Conservation (phyloP, 2,113 vertebrate species). For the Brachypodius melanocephalos region DNA sequence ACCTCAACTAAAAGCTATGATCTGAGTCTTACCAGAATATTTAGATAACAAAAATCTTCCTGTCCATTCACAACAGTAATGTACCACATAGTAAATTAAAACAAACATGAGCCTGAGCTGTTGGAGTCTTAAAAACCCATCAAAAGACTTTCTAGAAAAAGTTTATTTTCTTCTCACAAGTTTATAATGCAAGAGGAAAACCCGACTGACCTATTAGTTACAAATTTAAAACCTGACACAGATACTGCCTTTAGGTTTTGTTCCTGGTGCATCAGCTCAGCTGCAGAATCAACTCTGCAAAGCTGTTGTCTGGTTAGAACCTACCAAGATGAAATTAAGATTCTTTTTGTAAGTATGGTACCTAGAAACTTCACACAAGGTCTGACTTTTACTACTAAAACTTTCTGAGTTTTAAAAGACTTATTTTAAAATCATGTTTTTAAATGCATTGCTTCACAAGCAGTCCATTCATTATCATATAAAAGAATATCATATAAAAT, state of each 20-base stretch:
- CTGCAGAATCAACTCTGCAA: neutral
- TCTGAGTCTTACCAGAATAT: constrained; percentile 4
- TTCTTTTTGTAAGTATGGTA: neutral
- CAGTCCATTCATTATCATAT: neutral
- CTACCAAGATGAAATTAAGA: neutral
- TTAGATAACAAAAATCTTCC: neutral
- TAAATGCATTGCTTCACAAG: neutral
- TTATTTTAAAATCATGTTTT: neutral
- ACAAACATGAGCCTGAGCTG: neutral
- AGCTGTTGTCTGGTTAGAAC: neutral
- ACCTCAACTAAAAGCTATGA: constrained; percentile 15
- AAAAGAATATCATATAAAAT: neutral
- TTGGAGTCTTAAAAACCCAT: neutral
- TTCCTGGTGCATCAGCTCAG: neutral
- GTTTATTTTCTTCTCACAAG: neutral
- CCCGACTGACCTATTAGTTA: neutral
- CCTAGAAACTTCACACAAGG: neutral
- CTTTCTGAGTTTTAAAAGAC: neutral
- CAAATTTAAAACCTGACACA: neutral
- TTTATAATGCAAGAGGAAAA: neutral
- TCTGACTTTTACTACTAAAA: neutral
- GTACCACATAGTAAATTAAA: neutral
- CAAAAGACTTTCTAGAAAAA: neutral
- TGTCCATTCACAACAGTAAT: neutral
- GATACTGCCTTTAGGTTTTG: neutral